Percentiles rank a stretch among this genome's conserved stretches.
Conservation (phyloP, 2,113 vertebrate species). For the Oplegnathus fasciatus region DNA sequence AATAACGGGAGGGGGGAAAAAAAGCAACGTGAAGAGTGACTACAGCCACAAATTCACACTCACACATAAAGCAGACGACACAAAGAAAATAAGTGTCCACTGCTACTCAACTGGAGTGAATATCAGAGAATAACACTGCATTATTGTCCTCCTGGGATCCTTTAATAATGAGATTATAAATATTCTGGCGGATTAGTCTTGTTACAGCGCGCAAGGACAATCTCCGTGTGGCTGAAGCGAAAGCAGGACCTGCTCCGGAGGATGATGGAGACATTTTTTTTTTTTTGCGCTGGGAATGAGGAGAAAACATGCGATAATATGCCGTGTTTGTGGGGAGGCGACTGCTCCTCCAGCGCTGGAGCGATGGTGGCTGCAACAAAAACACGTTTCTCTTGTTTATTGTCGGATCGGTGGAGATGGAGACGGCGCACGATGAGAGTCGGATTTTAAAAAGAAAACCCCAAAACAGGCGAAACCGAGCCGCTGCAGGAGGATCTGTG, state of each 20-base stretch:
- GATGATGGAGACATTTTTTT: slow-evolving; percentile 54
- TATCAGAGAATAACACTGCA: neutral
- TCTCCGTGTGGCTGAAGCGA: neutral
- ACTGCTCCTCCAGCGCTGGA: neutral
- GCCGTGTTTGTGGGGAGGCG: slow-evolving; percentile 31
- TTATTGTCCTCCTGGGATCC: slow-evolving; percentile 16
- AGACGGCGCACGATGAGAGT: slow-evolving; percentile 8
- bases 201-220: slow-evolving; percentile 30
- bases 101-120: neutral
- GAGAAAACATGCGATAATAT: neutral
- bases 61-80: slow-evolving; percentile 1
- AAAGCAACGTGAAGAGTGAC: neutral
- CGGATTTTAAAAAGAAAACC: neutral
- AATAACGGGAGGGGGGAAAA: slow-evolving; percentile 47
- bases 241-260: slow-evolving; percentile 54
- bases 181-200: slow-evolving; percentile 63
- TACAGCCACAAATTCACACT: neutral
- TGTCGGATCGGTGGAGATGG: slow-evolving; percentile 21
- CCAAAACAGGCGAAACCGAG: neutral
- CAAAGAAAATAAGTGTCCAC: slow-evolving; percentile 22
- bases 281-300: neutral
- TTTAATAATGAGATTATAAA: slow-evolving; percentile 67
- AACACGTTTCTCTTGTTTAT: slow-evolving; percentile 41
- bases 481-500: neutral
- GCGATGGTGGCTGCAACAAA: slow-evolving; percentile 53